Conservation (phyloP, 2,113 vertebrate genomes). For the Uropsilus gracilis region DNA sequence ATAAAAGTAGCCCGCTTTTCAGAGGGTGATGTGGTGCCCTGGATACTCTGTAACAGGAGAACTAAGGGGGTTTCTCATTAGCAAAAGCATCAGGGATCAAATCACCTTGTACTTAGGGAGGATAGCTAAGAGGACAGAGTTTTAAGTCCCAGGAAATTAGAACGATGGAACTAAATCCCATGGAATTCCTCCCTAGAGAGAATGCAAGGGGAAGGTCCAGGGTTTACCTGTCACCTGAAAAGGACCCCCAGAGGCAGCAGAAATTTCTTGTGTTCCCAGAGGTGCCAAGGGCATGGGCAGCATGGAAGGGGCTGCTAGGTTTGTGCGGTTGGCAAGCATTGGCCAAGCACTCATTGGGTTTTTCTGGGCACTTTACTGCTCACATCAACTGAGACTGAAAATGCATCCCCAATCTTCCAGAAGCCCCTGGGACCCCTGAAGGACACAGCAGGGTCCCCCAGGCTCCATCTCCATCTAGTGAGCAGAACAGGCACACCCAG, state of each 20-base stretch:
- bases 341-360: neutral
- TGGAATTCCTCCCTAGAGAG: neutral
- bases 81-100: slow-evolving; percentile 28
- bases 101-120: neutral
- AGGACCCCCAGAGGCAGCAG: neutral
- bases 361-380: neutral
- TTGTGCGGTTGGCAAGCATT: fast-evolving
- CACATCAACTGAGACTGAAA: too few species aligned
- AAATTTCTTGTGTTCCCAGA: neutral
- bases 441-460: fast-evolving
- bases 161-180: neutral
- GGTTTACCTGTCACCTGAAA: neutral
- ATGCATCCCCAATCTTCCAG: neutral
- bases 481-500: fast-evolving
- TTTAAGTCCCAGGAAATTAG: slow-evolving; percentile 34
- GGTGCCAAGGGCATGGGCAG: neutral
- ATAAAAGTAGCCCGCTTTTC: neutral
- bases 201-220: neutral
- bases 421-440: neutral
- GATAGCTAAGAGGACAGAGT: neutral
- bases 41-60: slow-evolving; percentile 31
- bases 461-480: neutral
- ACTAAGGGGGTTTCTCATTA: slow-evolving; percentile 45
- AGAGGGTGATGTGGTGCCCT: neutral
- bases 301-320: neutral